phyloP scores from a whole-genome alignment of 2,113 vertebrate genomes.

The Eurystomus gularis region DNA sequence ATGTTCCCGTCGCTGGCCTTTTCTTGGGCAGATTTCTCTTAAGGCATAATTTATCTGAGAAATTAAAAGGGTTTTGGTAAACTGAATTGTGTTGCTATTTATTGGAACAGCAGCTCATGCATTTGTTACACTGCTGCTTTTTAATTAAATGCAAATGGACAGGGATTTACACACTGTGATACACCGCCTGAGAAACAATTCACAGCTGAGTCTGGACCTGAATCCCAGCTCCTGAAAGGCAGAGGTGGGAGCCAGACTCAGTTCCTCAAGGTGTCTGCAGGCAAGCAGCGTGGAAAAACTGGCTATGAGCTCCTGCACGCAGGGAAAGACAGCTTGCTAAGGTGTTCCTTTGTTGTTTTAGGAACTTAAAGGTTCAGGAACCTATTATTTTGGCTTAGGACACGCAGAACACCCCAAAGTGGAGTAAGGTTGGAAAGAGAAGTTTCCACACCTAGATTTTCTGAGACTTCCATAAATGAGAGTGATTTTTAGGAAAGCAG shows the following conservation, averaged over 20 bases:
- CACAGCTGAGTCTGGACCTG: neutral
- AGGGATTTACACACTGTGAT: neutral
- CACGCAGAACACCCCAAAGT: neutral
- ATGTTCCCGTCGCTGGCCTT: neutral
- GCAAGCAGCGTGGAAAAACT: neutral
- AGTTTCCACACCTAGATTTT: neutral
- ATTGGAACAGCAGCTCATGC: neutral
- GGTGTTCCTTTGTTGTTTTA: neutral
- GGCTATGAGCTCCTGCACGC: neutral
- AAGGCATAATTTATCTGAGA: neutral
- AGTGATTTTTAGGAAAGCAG: neutral
- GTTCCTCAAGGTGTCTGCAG: neutral
- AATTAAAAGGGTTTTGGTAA: neutral
- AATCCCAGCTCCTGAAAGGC: neutral
- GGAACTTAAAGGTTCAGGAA: neutral
- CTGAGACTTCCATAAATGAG: neutral
- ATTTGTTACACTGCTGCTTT: neutral
- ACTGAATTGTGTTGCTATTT: neutral
- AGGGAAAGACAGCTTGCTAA: neutral
- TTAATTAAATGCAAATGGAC: neutral
- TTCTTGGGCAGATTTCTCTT: neutral
- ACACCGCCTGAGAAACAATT: neutral
- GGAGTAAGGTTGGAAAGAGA: neutral
- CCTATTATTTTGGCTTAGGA: neutral
- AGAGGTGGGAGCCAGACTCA: neutral